Conservation (phyloP, 1,140 invertebrate genomes). For the Leptinotarsa texana region DNA sequence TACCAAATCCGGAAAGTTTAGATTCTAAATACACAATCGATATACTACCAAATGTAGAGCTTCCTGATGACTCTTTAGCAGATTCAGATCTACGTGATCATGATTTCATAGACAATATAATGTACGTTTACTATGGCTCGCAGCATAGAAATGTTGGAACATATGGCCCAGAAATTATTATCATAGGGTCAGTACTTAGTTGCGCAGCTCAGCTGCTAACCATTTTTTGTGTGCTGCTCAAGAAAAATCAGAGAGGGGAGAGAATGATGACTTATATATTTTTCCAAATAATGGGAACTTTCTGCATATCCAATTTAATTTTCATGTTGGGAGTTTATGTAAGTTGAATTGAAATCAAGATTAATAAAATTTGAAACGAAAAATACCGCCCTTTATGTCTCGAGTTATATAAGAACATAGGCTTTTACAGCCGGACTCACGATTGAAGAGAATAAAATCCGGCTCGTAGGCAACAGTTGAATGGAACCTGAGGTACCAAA, state of each 20-base stretch:
- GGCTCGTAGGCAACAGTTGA: too few relatives aligned
- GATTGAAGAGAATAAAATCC: too few relatives aligned
- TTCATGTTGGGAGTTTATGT: constrained; percentile 61
- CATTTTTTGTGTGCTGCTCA: constrained; percentile 51
- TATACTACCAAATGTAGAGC: constrained; percentile 49
- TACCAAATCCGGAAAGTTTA: constrained; percentile 51
- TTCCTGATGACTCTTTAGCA: constrained; percentile 52
- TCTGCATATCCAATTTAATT: constrained; percentile 54
- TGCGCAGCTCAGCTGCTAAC: constrained; percentile 53
- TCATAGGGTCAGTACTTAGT: constrained; percentile 53
- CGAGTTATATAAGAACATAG: too few relatives aligned
- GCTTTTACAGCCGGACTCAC: too few relatives aligned
- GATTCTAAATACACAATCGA: constrained; percentile 49
- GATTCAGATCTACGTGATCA: constrained; percentile 58
- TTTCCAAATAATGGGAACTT: constrained; percentile 51
- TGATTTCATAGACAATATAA: constrained; percentile 62
- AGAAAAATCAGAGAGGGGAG: constrained; percentile 49
- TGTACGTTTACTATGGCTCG: constrained; percentile 63
- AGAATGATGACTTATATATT: constrained; percentile 50
- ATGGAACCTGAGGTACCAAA: too few relatives aligned
- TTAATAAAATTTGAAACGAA: too few relatives aligned
- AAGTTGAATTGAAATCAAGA: constrained; percentile 33
- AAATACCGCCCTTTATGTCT: too few relatives aligned
- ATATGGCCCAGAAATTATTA: constrained; percentile 54
- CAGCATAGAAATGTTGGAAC: constrained; percentile 49